Evolutionary conservation across 2,113 vertebrate species (phyloP).

Genomic region (Dipodomys spectabilis): DNA sequence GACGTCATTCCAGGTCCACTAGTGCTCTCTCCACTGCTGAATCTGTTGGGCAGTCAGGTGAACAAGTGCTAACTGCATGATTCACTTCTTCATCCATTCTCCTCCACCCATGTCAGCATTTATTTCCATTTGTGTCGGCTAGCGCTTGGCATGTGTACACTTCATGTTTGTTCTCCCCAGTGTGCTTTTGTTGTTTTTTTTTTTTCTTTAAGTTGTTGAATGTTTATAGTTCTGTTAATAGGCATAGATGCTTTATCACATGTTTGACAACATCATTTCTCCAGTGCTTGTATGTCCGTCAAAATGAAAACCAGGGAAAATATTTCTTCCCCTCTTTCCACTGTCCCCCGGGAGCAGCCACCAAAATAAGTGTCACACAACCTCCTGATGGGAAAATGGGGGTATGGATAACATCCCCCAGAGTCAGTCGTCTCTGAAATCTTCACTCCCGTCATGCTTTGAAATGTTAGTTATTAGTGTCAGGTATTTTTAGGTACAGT

Average conservation of each 20-base stretch:
- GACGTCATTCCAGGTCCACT: conserved; percentile 99
- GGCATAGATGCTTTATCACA: conserved; percentile 76
- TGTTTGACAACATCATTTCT: conserved; percentile 74
- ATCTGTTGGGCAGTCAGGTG: conserved; percentile 99
- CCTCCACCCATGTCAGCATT: conserved; percentile 84
- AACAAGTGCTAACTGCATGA: conserved; percentile 95
- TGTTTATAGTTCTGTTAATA: conserved; percentile 83
- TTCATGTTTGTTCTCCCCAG: conserved; percentile 60
- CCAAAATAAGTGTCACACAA: neutral
- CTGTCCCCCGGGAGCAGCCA: neutral
- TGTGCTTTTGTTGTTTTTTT: conserved; percentile 74
- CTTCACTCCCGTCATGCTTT: neutral
- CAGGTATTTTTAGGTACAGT: neutral
- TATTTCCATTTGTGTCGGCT: conserved; percentile 80
- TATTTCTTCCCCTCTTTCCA: neutral
- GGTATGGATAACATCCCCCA: neutral
- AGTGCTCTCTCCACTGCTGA: conserved; percentile 98
- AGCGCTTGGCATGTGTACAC: conserved; percentile 84
- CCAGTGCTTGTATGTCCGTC: conserved; percentile 58
- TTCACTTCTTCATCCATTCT: conserved; percentile 84
- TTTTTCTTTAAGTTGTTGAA: conserved; percentile 82
- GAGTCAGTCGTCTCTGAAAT: neutral
- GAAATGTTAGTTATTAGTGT: neutral
- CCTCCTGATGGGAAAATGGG: neutral
- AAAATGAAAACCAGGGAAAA: conserved; percentile 34